These are phyloP conservation scores for Chymomyza fuscimana DNA, from an alignment of 2,888 invertebrate genomes.

Conservation along the genomic window DNA sequence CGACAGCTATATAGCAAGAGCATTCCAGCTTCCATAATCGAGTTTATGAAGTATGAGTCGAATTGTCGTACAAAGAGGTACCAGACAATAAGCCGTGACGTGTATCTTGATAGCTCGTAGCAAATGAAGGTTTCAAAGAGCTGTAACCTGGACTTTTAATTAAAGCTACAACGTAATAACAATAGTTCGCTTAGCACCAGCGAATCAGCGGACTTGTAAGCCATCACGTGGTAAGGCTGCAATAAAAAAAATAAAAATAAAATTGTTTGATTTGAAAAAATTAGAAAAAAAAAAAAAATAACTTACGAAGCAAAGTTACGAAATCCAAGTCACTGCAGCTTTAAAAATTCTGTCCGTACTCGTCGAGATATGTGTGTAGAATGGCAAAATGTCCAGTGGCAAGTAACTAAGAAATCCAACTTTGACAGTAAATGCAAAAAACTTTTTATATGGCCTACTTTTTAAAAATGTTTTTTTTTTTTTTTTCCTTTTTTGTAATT, in stretches of 20 bases:
- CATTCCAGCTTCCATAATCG: conserved; percentile 81
- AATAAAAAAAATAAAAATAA: conserved; percentile 31
- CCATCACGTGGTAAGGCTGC: conserved; percentile 10
- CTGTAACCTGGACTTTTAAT: conserved; percentile 81
- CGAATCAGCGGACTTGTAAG: conserved; percentile 6
- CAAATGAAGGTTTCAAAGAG: conserved; percentile 81
- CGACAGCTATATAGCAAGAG: conserved; percentile 73
- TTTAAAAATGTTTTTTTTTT: too few species aligned
- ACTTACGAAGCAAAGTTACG: too few species aligned
- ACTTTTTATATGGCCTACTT: too few species aligned
- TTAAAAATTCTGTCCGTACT: too few species aligned
- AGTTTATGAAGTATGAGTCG: conserved; percentile 85
- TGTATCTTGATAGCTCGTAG: conserved; percentile 85
- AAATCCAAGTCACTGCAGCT: too few species aligned
- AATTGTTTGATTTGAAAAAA: too few species aligned
- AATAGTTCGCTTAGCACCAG: conserved; percentile 44
- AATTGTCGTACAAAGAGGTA: conserved; percentile 85
- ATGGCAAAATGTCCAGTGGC: too few species aligned
- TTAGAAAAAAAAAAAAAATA: too few species aligned
- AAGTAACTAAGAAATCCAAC: too few species aligned
- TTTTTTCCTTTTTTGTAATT: too few species aligned
- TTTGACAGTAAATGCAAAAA: too few species aligned
- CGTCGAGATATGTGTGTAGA: too few species aligned
- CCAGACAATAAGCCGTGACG: conserved; percentile 86
- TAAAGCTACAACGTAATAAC: conserved; percentile 34